phyloP scores from a whole-genome alignment of 2,113 vertebrate species.

The Carettochelys insculpta region DNA sequence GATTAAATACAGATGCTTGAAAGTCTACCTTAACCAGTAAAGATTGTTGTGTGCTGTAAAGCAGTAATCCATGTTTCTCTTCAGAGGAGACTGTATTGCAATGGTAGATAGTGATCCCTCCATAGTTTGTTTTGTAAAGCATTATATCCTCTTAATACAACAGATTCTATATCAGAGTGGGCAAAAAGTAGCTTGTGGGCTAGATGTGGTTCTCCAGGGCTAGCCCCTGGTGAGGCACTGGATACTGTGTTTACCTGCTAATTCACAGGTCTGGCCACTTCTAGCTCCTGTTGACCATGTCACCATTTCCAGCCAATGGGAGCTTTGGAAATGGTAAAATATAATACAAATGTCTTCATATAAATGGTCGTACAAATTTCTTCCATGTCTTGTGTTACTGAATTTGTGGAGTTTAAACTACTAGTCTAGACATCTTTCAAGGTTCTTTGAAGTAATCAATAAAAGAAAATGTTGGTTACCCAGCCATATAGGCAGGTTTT shows the following conservation, averaged over 20 bases:
- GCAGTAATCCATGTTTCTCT: background rate
- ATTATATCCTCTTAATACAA: background rate
- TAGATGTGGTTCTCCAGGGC: too few relatives aligned
- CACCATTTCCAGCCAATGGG: too few relatives aligned
- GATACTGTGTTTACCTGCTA: too few relatives aligned
- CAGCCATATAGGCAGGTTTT: background rate
- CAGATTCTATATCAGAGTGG: accelerated
- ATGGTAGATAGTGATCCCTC: background rate
- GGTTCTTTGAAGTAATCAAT: background rate
- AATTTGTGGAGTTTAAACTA: background rate
- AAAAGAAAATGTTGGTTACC: background rate
- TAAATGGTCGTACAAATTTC: background rate
- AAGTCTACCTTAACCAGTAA: background rate
- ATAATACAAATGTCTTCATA: background rate
- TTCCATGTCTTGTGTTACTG: background rate
- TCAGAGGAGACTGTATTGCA: background rate
- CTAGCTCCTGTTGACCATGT: too few relatives aligned
- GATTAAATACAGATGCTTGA: background rate
- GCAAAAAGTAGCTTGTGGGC: too few relatives aligned
- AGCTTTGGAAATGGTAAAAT: background rate
- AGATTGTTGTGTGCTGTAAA: background rate
- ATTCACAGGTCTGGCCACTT: too few relatives aligned
- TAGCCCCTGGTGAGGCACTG: too few relatives aligned
- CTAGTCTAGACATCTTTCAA: background rate
- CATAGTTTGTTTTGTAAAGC: background rate